Conservation (phyloP, 2,888 invertebrate genomes). For the Mycalesis mineus region DNA sequence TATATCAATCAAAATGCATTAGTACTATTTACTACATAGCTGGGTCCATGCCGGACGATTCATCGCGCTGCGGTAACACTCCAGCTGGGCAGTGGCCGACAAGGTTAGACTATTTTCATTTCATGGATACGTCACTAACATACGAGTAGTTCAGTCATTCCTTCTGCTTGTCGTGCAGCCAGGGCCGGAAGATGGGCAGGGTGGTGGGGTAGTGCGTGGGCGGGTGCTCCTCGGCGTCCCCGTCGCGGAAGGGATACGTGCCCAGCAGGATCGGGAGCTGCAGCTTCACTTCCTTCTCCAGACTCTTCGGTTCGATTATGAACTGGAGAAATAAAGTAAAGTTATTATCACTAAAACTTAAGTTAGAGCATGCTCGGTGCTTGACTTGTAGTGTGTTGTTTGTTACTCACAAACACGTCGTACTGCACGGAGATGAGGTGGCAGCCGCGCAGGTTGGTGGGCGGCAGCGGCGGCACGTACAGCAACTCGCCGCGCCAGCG, state of each 20-base stretch:
- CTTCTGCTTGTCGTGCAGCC: conserved; percentile 84
- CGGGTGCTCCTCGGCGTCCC: conserved; percentile 82
- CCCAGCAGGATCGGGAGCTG: conserved; percentile 95
- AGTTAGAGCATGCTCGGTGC: too few species aligned
- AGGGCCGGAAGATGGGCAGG: conserved; percentile 92
- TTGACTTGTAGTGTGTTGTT: neutral
- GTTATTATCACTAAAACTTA: too few species aligned
- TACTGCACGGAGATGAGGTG: conserved; percentile 95
- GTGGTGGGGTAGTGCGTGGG: conserved; percentile 96
- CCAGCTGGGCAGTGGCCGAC: too few species aligned
- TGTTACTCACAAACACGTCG: conserved; percentile 89
- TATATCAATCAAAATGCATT: too few species aligned
- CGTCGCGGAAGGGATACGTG: conserved; percentile 90
- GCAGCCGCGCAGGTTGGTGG: conserved; percentile 95
- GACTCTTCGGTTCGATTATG: conserved; percentile 92
- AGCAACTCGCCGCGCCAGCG: conserved; percentile 93
- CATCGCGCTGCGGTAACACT: too few species aligned
- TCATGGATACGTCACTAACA: too few species aligned
- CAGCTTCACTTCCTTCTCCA: conserved; percentile 94
- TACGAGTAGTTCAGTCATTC: conserved; percentile 40
- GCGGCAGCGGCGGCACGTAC: conserved; percentile 95
- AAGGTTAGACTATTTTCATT: too few species aligned
- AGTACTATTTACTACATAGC: too few species aligned
- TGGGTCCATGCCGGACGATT: too few species aligned
- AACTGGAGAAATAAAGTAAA: conserved; percentile 78